Evolutionary conservation across 2,888 invertebrate genomes (phyloP), one percentile per base, ranked within the genome.

Genomic region (Zonitis immaculata): DNA sequence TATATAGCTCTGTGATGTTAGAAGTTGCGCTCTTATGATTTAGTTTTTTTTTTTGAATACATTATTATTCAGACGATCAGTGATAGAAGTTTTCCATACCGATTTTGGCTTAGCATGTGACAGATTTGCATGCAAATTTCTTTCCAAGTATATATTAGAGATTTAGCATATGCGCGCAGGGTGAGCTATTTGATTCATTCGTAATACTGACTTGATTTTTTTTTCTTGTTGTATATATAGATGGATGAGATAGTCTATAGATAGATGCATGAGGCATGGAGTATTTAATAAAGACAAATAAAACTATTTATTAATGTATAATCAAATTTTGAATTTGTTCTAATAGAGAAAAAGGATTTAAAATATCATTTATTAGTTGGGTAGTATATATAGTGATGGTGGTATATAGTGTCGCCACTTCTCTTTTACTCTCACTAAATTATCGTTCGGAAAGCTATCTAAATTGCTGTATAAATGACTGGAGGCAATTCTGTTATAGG

Each of bases 41-140:
- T 35, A 67, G 66, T 66, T 68, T 8, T 18, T 16, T 16, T n/a
- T 67, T 65, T 65, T 66, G 66, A 70, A 68, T 69, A 66, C 70
- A 72, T 73, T 73, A 73, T 73, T 73, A 72, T 73, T 70, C 72
- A 70, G 70, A 68, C 71, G 72, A 71, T 73, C 72, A 69, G 71
- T 69, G 70, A 71, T 71, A 72, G 71, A 72, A 73, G 64, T 72
- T 73, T 71, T 71, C 73, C 71, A 69, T 71, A 69, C 70, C 70
- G 72, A 69, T 70, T 73, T 63, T 62, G 64, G 71, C 72, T 73
- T 70, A 71, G 71, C 69, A 68, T 71, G 71, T 72, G 73, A 70
- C 72, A 71, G 73, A 73, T 73, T 73, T 73, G 72, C 72, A 73
- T 73, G 72, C 73, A 73, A 73, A 73, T 73, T 72, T 73, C 72